Base-by-base conservation (phyloP, 2,888 invertebrate species). In the Amiota communis region DNA sequence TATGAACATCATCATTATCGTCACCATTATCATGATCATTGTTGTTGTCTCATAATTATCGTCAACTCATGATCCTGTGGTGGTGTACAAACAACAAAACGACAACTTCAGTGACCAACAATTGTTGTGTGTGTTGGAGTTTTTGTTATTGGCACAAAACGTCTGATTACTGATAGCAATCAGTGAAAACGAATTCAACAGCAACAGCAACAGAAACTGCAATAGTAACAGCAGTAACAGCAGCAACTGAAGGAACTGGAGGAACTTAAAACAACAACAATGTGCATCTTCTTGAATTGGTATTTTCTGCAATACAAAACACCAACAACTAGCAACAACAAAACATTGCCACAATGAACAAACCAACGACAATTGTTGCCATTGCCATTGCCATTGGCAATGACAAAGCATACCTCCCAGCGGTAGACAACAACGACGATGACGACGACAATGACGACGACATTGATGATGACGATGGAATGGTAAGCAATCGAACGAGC, bases 141-240 rank as follows among this genome's bases (percentile, higher is more conserved):
- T 78, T 71, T 74, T 78, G 80, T 74, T 79, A 79, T 72, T 77
- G 84, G 83, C 84, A 83, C 84, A 85, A 84, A 84, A 80, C 85
- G 81, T 81, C 82, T 85, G 86, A 85, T 85, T 85, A 81, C 86
- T 83, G 85, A 85, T 86, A 83, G 80, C 79, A 84, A 86, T 85
- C 85, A 77, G 78, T 79, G 75, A 77, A 76, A 53, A 72, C 69
- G 74, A 74, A 49, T 61, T 59, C 71, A 65, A 51, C 72, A 72
- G 72, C 69, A 70, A 70, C 51, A 75, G 61, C 72, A 71, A 72
- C 75, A 76, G 69, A 76, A 75, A 76, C 81, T 75, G 70, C 61
- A 63, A 77, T 79, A 74, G 73, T 76, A 75, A 79, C 77, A 74
- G 71, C 72, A 70, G 75, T 76, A 75, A 79, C 77, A 74, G 70